A percentile compares a stretch with the other conserved stretches of the same genome.
These are phyloP conservation scores for human (Homo sapiens) DNA, from an alignment of 2,113 vertebrate species.

Conservation along the genomic window DNA sequence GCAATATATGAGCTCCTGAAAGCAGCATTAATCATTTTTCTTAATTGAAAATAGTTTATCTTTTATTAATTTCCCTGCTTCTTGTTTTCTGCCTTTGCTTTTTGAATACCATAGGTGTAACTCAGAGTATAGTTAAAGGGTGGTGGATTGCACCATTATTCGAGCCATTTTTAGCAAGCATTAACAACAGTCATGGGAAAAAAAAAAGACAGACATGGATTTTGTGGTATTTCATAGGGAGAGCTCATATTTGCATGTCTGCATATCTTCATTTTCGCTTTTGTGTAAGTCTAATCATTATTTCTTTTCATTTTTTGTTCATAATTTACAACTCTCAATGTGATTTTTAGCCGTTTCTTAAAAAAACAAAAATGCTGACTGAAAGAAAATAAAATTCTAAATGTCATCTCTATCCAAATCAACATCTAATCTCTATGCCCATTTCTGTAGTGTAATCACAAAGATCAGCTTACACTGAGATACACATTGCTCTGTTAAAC, in stretches of 20 bases:
- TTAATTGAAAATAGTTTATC: conserved; percentile 57
- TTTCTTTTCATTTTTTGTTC: not conserved
- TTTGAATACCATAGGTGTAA: conserved; percentile 40
- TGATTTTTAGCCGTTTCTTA: not conserved
- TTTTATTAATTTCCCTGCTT: conserved; percentile 46
- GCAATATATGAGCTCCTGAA: conserved; percentile 23
- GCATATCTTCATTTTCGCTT: not conserved
- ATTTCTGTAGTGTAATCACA: not conserved
- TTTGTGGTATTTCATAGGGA: not conserved
- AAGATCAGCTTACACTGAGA: not conserved
- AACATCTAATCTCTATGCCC: not conserved
- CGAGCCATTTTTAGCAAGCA: conserved; percentile 34
- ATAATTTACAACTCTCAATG: not conserved
- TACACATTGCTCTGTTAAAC: not conserved
- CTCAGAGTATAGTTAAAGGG: conserved; percentile 36
- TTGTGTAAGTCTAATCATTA: not conserved
- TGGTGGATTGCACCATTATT: not conserved
- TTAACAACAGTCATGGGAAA: conserved; percentile 31
- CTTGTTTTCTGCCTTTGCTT: conserved; percentile 61
- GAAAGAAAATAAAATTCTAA: conserved; percentile 51
- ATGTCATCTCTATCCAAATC: not conserved
- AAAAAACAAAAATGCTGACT: not conserved
- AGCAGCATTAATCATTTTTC: conserved; percentile 40
- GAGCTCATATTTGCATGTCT: not conserved
- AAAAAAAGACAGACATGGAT: not conserved